These are phyloP conservation scores for Melanaphis sacchari DNA, from an alignment of 1,140 invertebrate species.

Conservation along the genomic window DNA sequence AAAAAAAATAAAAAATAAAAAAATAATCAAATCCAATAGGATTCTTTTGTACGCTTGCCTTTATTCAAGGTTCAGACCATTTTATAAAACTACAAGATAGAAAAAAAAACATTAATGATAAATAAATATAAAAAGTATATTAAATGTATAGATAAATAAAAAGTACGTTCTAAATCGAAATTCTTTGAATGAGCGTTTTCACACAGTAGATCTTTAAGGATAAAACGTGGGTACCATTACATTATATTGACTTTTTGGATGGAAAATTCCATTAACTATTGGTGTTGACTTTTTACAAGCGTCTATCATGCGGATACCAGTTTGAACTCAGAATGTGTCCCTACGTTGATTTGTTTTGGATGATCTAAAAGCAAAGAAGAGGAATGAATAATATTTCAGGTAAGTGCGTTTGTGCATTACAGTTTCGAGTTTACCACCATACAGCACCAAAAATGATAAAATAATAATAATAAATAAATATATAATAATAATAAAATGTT, in stretches of 20 bases:
- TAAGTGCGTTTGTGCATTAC: background rate
- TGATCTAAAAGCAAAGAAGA: background rate
- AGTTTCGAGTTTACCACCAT: background rate
- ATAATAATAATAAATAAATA: constrained; percentile 24
- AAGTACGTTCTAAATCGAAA: background rate
- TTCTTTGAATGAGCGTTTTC: background rate
- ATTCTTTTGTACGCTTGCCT: background rate
- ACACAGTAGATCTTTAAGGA: background rate
- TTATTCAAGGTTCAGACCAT: background rate
- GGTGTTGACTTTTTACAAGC: background rate
- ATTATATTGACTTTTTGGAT: background rate
- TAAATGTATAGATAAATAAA: background rate
- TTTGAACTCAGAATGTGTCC: background rate
- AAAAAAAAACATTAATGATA: background rate
- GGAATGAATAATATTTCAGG: constrained; percentile 15
- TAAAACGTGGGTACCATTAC: background rate
- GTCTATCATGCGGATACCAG: background rate
- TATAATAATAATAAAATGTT: constrained; percentile 2
- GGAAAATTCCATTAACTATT: background rate
- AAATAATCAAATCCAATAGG: background rate
- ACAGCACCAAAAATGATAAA: background rate
- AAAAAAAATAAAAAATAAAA: constrained; percentile 15
- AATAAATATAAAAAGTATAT: background rate
- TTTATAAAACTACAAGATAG: background rate
- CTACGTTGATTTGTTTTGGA: constrained; percentile 44